A percentile compares a stretch with the other conserved stretches of the same genome.
Conservation (phyloP, 2,113 vertebrate genomes). For the Perccottus glenii region DNA sequence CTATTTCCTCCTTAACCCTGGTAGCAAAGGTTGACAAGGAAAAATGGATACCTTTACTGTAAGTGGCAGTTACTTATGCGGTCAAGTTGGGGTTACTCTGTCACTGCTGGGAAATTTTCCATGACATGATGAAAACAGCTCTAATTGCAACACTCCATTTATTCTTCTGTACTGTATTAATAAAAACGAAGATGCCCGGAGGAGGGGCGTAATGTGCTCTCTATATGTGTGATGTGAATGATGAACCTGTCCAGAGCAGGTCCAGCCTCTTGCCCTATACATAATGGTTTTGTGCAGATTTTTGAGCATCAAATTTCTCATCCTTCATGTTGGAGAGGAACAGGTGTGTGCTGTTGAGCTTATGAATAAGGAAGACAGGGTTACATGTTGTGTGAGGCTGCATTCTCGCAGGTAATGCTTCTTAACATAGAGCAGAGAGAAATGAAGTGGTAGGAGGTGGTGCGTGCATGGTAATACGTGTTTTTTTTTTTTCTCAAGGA, state of each 20-base stretch:
- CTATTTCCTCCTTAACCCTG: constrained; percentile 18
- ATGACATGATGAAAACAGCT: neutral
- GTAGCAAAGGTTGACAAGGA: constrained; percentile 8
- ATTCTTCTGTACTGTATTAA: neutral
- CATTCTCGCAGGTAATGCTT: constrained; percentile 7
- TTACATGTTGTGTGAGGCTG: constrained; percentile 11
- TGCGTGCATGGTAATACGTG: neutral
- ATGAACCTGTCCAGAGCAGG: neutral
- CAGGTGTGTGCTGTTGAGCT: constrained; percentile 11
- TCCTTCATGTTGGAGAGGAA: neutral
- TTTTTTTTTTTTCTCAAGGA: neutral
- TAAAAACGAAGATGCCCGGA: neutral
- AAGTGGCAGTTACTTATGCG: constrained; percentile 18
- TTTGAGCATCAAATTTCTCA: neutral
- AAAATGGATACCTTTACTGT: neutral
- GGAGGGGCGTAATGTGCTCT: too few relatives aligned
- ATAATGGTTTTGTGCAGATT: neutral
- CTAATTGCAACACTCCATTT: constrained; percentile 5
- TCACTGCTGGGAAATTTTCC: neutral
- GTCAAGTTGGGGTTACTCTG: neutral
- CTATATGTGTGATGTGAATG: neutral
- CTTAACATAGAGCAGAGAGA: neutral
- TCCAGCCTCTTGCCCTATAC: neutral
- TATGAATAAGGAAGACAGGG: constrained; percentile 3
- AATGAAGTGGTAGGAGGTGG: neutral